Percentiles rank a stretch among this genome's conserved stretches.
Evolutionary conservation across 2,888 invertebrate species (phyloP).

Genomic region (Operophtera brumata): DNA sequence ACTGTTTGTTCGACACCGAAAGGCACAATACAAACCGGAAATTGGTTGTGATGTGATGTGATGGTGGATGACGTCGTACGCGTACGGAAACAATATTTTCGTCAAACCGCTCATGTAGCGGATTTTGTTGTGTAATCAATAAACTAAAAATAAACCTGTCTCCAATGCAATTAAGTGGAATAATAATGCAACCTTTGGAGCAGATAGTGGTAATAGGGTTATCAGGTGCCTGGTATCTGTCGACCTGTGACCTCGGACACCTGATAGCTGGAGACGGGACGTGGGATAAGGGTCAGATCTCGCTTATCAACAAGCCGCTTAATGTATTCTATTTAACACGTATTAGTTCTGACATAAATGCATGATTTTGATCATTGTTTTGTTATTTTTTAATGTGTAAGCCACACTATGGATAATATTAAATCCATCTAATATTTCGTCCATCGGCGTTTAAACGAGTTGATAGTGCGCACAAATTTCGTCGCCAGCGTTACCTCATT

Average conservation of each 20-base stretch:
- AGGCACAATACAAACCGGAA: background rate
- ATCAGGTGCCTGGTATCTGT: conserved; percentile 26
- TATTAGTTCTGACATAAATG: background rate
- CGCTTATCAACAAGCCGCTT: conserved; percentile 7
- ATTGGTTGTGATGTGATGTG: background rate
- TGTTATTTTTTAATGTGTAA: no score
- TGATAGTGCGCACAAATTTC: no score
- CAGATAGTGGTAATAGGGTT: conserved; percentile 33
- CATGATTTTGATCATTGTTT: background rate
- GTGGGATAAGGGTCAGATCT: conserved; percentile 11
- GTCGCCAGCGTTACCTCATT: no score
- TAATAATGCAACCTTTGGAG: conserved; percentile 32
- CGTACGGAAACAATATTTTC: no score
- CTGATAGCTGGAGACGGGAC: conserved; percentile 12
- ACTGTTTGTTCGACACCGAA: background rate
- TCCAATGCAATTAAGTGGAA: conserved; percentile 24
- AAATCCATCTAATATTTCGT: no score
- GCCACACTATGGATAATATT: no score
- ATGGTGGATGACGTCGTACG: no score
- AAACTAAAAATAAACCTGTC: conserved; percentile 20
- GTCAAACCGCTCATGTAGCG: no score
- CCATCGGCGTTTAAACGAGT: no score
- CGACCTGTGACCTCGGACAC: conserved; percentile 18
- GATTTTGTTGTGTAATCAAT: background rate
- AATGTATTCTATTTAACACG: background rate